Conservation (phyloP, 2,888 invertebrate species). For the Brenthis daphne region DNA sequence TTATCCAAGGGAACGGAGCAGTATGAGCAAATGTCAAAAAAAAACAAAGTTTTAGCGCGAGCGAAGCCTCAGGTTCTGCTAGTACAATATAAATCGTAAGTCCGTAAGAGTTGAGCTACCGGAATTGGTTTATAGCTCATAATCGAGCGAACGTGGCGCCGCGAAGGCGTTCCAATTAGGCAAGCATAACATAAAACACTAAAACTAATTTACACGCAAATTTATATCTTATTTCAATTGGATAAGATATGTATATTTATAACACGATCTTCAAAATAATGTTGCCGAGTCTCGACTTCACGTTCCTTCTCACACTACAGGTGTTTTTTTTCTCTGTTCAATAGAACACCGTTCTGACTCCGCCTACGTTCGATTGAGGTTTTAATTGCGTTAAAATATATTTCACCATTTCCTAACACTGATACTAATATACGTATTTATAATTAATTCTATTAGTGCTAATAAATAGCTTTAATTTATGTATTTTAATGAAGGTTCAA, state of each 20-base stretch:
- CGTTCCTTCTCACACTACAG: slow-evolving; percentile 71
- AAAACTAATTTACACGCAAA: slow-evolving; percentile 35
- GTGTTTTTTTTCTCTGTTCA: slow-evolving; percentile 63
- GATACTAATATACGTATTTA: slow-evolving; percentile 28
- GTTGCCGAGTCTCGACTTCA: slow-evolving; percentile 18
- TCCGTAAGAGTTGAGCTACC: slow-evolving; percentile 73
- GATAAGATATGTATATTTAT: slow-evolving; percentile 8
- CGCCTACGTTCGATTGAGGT: slow-evolving; percentile 63
- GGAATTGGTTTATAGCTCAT: slow-evolving; percentile 79
- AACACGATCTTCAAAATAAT: slow-evolving; percentile 1
- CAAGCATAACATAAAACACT: slow-evolving; percentile 42
- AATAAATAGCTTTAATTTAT: slow-evolving; percentile 10
- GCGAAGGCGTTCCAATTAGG: slow-evolving; percentile 66
- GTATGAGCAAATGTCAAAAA: too few species aligned
- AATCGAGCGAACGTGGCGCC: slow-evolving; percentile 73
- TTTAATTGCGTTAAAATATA: slow-evolving; percentile 54
- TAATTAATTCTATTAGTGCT: slow-evolving; percentile 16
- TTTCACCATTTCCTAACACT: slow-evolving; percentile 30
- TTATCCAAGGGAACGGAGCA: too few species aligned
- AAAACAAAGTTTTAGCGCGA: too few species aligned
- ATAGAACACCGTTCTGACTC: slow-evolving; percentile 54
- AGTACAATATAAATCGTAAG: slow-evolving; percentile 58
- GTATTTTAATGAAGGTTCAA: slow-evolving; percentile 2
- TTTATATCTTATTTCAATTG: slow-evolving; percentile 43
- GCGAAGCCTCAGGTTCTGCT: too few species aligned